phyloP scores from a whole-genome alignment of 2,113 vertebrate genomes.

The Callipepla californica region DNA sequence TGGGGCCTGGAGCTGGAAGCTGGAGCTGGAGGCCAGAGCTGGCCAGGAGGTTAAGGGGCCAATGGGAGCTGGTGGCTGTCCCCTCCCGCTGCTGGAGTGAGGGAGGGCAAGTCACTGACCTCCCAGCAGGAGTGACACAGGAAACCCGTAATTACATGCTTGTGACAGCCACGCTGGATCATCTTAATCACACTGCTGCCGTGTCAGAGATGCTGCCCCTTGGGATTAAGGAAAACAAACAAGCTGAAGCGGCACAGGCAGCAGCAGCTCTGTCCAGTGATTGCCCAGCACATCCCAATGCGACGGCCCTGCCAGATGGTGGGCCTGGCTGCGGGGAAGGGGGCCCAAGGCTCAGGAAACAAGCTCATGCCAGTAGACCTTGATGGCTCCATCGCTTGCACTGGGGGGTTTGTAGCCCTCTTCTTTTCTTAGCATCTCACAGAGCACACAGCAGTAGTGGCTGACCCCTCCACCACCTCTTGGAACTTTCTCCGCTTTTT shows the following conservation, averaged over 20 bases:
- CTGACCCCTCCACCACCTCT: neutral
- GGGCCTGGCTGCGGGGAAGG: neutral
- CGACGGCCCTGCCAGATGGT: neutral
- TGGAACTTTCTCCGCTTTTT: neutral
- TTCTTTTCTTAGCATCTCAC: neutral
- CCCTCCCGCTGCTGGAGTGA: constrained; percentile 32
- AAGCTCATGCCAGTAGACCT: neutral
- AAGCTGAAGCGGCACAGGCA: neutral
- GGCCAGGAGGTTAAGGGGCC: constrained; percentile 12
- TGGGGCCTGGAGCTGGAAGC: neutral
- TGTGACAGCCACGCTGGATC: constrained; percentile 71
- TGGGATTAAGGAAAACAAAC: constrained; percentile 71
- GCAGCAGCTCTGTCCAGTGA: neutral
- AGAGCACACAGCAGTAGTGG: neutral
- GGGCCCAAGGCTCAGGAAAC: accelerated
- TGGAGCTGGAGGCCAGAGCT: neutral
- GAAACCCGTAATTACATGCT: constrained; percentile 72
- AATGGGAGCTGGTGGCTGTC: neutral
- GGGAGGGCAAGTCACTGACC: constrained; percentile 72
- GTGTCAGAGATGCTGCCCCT: constrained; percentile 66
- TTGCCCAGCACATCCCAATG: neutral
- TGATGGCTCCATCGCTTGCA: neutral
- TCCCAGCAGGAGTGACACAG: constrained; percentile 75
- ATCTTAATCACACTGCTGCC: constrained; percentile 73
- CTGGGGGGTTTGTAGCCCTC: neutral